A percentile compares a stretch with the other conserved stretches of the same genome.
Evolutionary conservation across 1,140 invertebrate species (phyloP).

Genomic region (Penaeus japonicus): DNA sequence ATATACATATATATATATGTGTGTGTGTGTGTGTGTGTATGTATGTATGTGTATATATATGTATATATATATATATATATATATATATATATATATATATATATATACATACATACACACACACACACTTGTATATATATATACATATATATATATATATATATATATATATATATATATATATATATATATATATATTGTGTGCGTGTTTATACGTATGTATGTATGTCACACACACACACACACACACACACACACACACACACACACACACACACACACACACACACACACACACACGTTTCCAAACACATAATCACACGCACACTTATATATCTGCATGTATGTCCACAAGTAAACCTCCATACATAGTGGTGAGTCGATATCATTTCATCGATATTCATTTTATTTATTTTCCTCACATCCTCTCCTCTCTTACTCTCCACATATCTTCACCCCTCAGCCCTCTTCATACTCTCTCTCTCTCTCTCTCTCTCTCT

Average conservation of each 20-base stretch:
- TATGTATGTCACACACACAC: background rate
- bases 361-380: too few relatives aligned
- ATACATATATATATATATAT: background rate
- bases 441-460: too few relatives aligned
- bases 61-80: background rate
- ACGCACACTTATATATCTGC: background rate
- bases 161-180: background rate
- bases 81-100: background rate
- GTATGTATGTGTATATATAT: too few relatives aligned
- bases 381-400: too few relatives aligned
- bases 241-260: background rate
- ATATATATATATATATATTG: conserved; percentile 1
- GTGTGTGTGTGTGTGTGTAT: too few relatives aligned
- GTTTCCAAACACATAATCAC: background rate
- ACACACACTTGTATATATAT: background rate
- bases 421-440: too few relatives aligned
- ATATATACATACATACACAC: background rate
- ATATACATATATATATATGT: too few relatives aligned
- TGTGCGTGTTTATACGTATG: background rate
- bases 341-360: too few relatives aligned
- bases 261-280: background rate
- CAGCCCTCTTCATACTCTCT: too few relatives aligned
- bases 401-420: too few relatives aligned
- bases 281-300: background rate
- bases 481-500: too few relatives aligned